Conservation (phyloP, 37 sponge, comb jelly and placozoan genomes). For the Spongilla lacustris region DNA sequence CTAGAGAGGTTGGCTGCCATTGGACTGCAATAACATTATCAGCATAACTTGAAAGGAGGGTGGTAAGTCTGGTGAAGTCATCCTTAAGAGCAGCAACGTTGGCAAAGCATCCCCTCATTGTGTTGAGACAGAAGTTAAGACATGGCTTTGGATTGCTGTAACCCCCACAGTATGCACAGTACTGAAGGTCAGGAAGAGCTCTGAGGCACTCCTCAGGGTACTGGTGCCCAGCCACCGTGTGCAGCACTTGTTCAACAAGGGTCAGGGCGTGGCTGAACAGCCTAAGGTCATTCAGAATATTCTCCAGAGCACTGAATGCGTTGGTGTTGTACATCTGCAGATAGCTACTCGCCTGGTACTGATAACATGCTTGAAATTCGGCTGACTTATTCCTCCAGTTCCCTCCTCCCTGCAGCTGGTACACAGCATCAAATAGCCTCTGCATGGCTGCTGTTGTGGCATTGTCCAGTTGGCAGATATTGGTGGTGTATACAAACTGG, state of each 20-base stretch:
- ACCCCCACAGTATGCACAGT: constrained; percentile 53
- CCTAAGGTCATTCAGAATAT: constrained; percentile 11
- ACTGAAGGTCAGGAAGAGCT: constrained; percentile 32
- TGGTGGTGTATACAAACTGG: constrained; percentile 9
- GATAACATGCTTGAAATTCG: constrained; percentile 9
- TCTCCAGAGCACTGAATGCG: not conserved
- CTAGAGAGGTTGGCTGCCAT: constrained; percentile 2
- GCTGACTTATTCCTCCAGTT: not conserved
- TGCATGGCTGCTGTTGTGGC: not conserved
- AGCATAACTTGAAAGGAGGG: not conserved
- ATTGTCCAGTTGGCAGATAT: constrained; percentile 29
- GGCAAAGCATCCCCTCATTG: constrained; percentile 20
- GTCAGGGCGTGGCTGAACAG: constrained; percentile 9
- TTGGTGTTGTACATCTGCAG: not conserved
- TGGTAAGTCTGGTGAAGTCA: not conserved
- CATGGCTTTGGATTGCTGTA: constrained; percentile 22
- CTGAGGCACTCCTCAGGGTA: constrained; percentile 18
- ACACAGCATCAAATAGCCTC: not conserved
- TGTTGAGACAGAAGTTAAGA: constrained; percentile 5
- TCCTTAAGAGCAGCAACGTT: constrained; percentile 22
- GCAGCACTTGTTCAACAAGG: constrained; percentile 6
- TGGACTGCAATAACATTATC: not conserved
- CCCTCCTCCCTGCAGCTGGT: constrained; percentile 2
- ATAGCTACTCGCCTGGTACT: not conserved
- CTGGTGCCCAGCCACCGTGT: constrained; percentile 1